Percentiles rank a stretch among this genome's conserved stretches.
Conservation (phyloP, 2,797 vertebrate species). For the Tokudaia muenninki region DNA sequence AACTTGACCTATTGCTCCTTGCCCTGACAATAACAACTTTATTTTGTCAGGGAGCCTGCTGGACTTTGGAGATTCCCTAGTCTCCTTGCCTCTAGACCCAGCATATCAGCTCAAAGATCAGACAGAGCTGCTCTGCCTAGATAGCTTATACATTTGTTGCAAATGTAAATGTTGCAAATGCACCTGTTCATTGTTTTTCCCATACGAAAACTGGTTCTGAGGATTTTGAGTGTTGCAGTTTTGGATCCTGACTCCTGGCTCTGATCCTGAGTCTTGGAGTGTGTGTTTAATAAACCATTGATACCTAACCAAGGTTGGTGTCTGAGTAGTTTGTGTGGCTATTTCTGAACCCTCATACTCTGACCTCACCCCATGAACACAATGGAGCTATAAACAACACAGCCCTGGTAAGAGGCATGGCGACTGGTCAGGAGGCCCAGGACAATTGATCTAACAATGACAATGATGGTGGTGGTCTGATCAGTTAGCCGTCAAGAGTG, state of each 20-base stretch:
- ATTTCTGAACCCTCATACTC: neutral
- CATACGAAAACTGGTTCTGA: neutral
- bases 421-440: neutral
- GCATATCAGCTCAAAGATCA: neutral
- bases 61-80: neutral
- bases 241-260: neutral
- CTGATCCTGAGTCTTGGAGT: neutral
- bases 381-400: neutral
- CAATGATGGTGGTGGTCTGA: neutral
- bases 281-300: neutral
- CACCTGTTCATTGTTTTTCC: neutral
- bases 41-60: neutral
- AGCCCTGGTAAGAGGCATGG: rapidly evolving
- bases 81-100: neutral
- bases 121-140: neutral
- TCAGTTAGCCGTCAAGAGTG: neutral
- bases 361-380: neutral
- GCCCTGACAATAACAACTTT: neutral
- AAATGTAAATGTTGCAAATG: neutral
- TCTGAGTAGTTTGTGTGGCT: neutral
- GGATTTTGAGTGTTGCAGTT: neutral
- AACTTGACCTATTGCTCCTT: neutral
- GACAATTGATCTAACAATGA: neutral
- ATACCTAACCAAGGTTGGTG: neutral
- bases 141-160: neutral